These are phyloP conservation scores for Phylloscopus collybita DNA, from an alignment of 2,797 vertebrate species.

Conservation along the genomic window DNA sequence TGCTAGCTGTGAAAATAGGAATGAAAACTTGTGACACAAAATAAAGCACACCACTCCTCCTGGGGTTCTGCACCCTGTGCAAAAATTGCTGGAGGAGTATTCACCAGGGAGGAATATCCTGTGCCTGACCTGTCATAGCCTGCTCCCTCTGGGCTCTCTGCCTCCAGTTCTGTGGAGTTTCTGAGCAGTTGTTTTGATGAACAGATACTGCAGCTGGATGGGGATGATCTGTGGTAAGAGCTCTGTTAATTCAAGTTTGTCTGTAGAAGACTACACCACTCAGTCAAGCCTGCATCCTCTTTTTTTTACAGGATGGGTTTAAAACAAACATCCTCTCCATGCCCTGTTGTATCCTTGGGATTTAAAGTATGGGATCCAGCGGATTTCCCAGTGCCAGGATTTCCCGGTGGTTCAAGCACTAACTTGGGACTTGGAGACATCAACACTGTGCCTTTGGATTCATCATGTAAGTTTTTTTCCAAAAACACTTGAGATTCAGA, in stretches of 20 bases:
- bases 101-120: neutral
- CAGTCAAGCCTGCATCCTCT: neutral
- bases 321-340: neutral
- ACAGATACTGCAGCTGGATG: neutral
- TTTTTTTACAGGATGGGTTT: neutral
- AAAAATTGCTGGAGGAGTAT: neutral
- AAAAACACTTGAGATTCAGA: neutral
- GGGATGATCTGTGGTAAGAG: neutral
- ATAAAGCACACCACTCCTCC: neutral
- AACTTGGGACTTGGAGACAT: neutral
- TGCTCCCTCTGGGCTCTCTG: neutral
- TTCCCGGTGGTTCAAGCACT: neutral
- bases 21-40: neutral
- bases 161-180: neutral
- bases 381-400: neutral
- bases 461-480: neutral
- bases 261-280: neutral
- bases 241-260: neutral
- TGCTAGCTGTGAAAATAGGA: neutral
- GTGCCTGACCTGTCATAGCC: neutral
- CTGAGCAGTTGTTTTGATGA: neutral
- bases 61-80: fast-evolving
- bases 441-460: neutral
- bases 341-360: neutral
- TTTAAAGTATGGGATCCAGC: neutral